Base-by-base conservation (phyloP, 2,113 vertebrate genomes). In the Gobiocypris rarus region DNA sequence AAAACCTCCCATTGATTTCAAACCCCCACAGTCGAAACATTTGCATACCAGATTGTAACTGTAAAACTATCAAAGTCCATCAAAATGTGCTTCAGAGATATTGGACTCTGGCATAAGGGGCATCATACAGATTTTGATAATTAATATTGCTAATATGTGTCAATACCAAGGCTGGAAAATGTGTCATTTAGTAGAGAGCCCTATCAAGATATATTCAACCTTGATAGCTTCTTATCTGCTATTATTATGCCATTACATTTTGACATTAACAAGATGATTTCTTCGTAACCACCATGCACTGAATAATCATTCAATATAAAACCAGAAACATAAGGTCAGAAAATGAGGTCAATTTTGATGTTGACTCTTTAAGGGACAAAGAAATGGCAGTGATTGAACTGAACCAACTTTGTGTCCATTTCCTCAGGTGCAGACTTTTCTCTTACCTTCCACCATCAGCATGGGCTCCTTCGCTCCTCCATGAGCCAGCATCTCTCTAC, bases 361-460 rank as follows among this genome's bases (percentile, higher is more conserved):
- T 13, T 43, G 4, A 43, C 2, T 71, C 34, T 71, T 43, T n/a
- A 24, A 71, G 69, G 38, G 38, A 71, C 19, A 71, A 24, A 24
- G 22, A 43, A n/a, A 71, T 5, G 22, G 38, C 19, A 71, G 38
- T 43, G 69, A 24, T 9, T 73, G 38, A 73, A 73, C 19, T 73
- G 38, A 73, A 73, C 38, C 7, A n/a, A 43, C 22, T 45, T 1
- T 1, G 52, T 56, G 71, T 58, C 38, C 17, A 38, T 76, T 34
- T 26, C 56, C 34, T 34, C 17, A 22, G 17, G 22, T n/a, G 22
- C 63, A 58, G 45, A 70, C 45, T 71, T 71, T 4, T 43, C 38
- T 43, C 84, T 93, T 96, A 99, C 98, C 98, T 97, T 98, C 93
- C 76, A 99, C 96, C 97, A 99, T 97, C 78, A 96, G 93, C 89